phyloP scores from a whole-genome alignment of 2,113 vertebrate genomes.

The Erythrocercus mccallii region DNA sequence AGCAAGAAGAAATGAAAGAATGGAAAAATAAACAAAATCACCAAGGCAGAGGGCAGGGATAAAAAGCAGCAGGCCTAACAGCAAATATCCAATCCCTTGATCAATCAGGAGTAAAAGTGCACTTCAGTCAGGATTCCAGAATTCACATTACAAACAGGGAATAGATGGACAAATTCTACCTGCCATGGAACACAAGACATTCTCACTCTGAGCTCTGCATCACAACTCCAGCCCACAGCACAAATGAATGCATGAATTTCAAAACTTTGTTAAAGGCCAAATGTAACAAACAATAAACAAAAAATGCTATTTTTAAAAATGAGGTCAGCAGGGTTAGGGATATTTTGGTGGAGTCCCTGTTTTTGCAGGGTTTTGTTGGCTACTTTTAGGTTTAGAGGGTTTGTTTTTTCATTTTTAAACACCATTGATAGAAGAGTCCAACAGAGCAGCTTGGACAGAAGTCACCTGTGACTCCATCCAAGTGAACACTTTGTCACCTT shows the following conservation, averaged over 20 bases:
- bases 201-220: neutral
- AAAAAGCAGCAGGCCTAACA: neutral
- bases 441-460: neutral
- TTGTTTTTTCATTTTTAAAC: neutral
- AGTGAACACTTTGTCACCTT: neutral
- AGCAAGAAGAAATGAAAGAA: neutral
- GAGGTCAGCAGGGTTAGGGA: rapidly evolving
- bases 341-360: rapidly evolving
- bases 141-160: neutral
- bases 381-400: neutral
- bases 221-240: neutral
- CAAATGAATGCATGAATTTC: neutral
- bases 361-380: rapidly evolving
- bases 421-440: neutral
- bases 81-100: neutral
- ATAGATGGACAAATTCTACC: neutral
- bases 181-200: neutral
- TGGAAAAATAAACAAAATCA: neutral
- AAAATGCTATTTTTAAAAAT: neutral
- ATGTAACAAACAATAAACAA: neutral
- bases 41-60: neutral
- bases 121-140: neutral
- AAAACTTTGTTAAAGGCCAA: neutral
- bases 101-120: neutral
- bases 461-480: neutral